Percentiles rank a stretch among this genome's conserved stretches.
phyloP scores from a whole-genome alignment of 2,113 vertebrate genomes.

The Alexandromys fortis region DNA sequence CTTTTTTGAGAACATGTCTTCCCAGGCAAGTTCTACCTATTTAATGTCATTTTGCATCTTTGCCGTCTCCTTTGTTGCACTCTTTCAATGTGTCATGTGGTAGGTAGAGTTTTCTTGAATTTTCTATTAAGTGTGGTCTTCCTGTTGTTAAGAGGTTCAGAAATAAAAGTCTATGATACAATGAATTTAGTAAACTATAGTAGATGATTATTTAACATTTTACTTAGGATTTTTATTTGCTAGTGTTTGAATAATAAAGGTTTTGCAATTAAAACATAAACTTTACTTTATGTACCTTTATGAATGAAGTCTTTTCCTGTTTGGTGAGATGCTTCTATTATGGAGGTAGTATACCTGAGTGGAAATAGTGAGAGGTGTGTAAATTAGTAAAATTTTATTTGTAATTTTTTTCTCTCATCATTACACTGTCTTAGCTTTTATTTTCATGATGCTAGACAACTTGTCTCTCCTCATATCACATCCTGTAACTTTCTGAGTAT shows the following conservation, averaged over 20 bases:
- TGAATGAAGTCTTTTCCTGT: background rate
- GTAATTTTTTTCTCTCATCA: background rate
- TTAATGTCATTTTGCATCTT: conserved; percentile 16
- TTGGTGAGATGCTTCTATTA: background rate
- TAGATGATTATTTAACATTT: conserved; percentile 4
- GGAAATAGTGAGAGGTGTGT: background rate
- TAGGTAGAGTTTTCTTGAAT: conserved; percentile 51
- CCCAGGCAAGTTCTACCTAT: background rate
- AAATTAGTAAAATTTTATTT: background rate
- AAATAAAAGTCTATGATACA: conserved; percentile 22
- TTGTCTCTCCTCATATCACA: background rate
- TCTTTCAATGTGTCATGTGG: conserved; percentile 12
- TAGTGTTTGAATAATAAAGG: background rate
- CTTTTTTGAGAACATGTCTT: conserved; percentile 56
- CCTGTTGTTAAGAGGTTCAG: background rate
- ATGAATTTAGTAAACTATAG: conserved; percentile 30
- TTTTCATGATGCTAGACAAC: background rate
- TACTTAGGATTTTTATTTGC: background rate
- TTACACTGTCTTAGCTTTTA: background rate
- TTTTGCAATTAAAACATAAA: background rate
- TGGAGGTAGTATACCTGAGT: background rate
- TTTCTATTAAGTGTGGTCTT: conserved; percentile 15
- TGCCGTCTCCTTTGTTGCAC: conserved; percentile 22
- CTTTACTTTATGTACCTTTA: background rate
- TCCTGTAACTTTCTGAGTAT: background rate